Conservation (phyloP, 1,140 invertebrate genomes). For the Fragariocoptes setiger region DNA sequence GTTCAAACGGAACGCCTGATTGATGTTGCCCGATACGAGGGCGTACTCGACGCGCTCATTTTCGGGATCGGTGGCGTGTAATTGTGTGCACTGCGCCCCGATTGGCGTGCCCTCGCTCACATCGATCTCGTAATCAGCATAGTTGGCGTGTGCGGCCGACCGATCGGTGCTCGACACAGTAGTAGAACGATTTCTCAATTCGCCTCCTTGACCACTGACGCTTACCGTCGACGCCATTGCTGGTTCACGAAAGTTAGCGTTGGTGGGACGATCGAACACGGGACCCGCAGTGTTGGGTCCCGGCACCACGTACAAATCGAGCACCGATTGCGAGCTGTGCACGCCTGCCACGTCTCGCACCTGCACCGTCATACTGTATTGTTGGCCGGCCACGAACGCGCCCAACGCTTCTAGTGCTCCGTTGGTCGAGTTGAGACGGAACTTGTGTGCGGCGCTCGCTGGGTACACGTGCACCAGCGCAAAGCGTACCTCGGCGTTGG, state of each 20-base stretch:
- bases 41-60: constrained; percentile 51
- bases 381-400: constrained; percentile 44
- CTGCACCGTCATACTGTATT: constrained; percentile 53
- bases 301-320: constrained; percentile 41
- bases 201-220: too few species aligned
- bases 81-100: constrained; percentile 40
- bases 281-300: constrained; percentile 55
- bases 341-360: constrained; percentile 22
- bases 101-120: constrained; percentile 55
- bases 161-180: neutral
- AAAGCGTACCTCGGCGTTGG: constrained; percentile 45
- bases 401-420: constrained; percentile 31
- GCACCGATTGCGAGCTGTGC: constrained; percentile 31
- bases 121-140: constrained; percentile 41
- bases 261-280: constrained; percentile 29
- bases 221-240: too few species aligned
- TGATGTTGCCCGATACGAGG: constrained; percentile 48
- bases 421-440: constrained; percentile 41
- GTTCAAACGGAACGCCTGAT: constrained; percentile 48
- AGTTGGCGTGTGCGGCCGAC: neutral
- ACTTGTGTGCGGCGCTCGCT: constrained; percentile 52
- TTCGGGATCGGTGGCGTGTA: constrained; percentile 48
- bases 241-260: neutral
- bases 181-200: neutral
- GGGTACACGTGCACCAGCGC: constrained; percentile 58